These are phyloP conservation scores for Mesorhabditis spiculigera DNA, from an alignment of 2,888 invertebrate genomes.

Conservation along the genomic window DNA sequence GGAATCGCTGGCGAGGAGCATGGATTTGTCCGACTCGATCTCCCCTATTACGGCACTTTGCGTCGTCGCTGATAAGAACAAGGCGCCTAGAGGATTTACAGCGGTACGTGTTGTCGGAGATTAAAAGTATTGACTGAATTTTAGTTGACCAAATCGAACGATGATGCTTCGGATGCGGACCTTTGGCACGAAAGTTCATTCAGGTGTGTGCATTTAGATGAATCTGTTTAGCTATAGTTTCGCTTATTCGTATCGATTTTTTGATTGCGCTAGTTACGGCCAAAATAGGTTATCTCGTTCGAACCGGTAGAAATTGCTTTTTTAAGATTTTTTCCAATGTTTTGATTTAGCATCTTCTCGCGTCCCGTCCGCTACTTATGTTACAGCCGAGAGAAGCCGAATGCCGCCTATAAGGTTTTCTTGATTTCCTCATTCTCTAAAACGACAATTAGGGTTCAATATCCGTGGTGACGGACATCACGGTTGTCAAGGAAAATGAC, in stretches of 20 bases:
- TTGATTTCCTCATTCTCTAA: slow-evolving; percentile 5
- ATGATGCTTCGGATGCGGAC: slow-evolving; percentile 86
- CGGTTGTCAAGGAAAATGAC: slow-evolving; percentile 81
- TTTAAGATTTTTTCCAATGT: background rate
- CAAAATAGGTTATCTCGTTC: too few species aligned
- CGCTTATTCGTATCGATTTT: too few species aligned
- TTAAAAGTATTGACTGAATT: slow-evolving; percentile 16
- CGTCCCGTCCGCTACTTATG: slow-evolving; percentile 52
- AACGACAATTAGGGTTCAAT: slow-evolving; percentile 32
- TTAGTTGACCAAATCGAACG: slow-evolving; percentile 80
- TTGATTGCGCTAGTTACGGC: too few species aligned
- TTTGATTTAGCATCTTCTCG: slow-evolving; percentile 9
- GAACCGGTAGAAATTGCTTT: background rate
- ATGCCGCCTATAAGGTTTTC: slow-evolving; percentile 17
- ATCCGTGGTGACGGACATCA: slow-evolving; percentile 71
- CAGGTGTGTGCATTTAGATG: slow-evolving; percentile 19
- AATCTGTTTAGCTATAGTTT: background rate
- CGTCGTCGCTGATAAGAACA: slow-evolving; percentile 68
- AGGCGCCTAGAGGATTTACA: slow-evolving; percentile 68
- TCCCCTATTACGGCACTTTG: slow-evolving; percentile 76
- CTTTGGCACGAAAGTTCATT: slow-evolving; percentile 72
- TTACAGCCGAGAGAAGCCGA: slow-evolving; percentile 40
- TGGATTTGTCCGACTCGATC: slow-evolving; percentile 18
- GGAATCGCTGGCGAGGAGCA: slow-evolving; percentile 3
- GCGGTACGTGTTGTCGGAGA: slow-evolving; percentile 63